Percentiles rank a stretch among this genome's conserved stretches.
These are phyloP conservation scores for Paralichthys olivaceus DNA, from an alignment of 2,113 vertebrate genomes.

Conservation along the genomic window DNA sequence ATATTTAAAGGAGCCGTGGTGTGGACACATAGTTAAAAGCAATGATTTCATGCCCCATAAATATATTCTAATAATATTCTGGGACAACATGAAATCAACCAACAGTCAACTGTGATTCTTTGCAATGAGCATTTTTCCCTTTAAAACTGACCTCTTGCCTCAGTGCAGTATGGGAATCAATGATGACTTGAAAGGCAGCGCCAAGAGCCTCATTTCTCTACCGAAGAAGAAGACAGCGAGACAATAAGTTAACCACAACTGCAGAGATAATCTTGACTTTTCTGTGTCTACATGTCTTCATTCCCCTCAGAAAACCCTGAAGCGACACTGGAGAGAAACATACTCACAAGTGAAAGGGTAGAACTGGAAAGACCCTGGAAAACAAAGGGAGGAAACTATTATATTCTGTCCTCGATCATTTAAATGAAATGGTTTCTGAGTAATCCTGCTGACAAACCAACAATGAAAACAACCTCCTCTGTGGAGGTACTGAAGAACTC, in stretches of 20 bases:
- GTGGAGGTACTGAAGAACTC: conserved; percentile 66
- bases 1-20: too few species aligned
- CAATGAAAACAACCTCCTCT: neutral
- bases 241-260: neutral
- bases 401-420: neutral
- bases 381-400: conserved; percentile 41
- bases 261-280: neutral
- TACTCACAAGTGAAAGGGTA: conserved; percentile 85
- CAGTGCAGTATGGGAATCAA: conserved; percentile 80
- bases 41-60: too few species aligned
- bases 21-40: too few species aligned
- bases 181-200: conserved; percentile 84
- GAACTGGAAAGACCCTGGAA: conserved; percentile 83
- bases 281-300: neutral
- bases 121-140: neutral
- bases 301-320: neutral
- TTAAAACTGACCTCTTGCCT: conserved; percentile 85
- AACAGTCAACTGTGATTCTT: neutral
- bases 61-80: too few species aligned
- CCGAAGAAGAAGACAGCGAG: conserved; percentile 21
- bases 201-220: conserved; percentile 85
- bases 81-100: neutral
- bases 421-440: neutral
- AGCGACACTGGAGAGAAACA: neutral
- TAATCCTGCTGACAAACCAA: neutral